Evolutionary conservation across 2,888 invertebrate species (phyloP).

Genomic region (Phymatocera aterrima): DNA sequence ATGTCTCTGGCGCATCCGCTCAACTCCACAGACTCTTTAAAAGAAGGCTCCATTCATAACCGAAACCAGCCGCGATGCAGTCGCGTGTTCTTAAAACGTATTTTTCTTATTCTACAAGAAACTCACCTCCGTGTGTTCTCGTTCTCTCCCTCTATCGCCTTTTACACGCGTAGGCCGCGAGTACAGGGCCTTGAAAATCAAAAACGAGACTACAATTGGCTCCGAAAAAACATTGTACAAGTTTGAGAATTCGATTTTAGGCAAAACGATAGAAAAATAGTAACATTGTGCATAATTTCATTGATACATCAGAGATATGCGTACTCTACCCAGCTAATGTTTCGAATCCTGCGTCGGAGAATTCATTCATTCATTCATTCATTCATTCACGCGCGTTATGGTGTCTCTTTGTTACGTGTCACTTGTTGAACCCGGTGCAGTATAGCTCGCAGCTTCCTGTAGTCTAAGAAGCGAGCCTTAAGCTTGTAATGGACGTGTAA

Average conservation of each 20-base stretch:
- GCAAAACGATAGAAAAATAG: background rate
- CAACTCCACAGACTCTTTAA: background rate
- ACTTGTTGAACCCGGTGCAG: conserved; percentile 15
- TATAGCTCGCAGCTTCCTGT: background rate
- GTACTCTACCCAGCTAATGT: conserved; percentile 1
- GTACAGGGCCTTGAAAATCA: too few species aligned
- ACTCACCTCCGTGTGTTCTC: background rate
- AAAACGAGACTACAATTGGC: background rate
- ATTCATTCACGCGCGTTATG: background rate
- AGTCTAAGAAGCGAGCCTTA: background rate
- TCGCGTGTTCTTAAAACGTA: background rate
- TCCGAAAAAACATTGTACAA: background rate
- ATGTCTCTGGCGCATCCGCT: conserved; percentile 17
- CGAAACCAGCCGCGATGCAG: background rate
- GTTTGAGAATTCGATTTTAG: background rate
- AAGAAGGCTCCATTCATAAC: conserved; percentile 26
- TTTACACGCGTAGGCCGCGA: too few species aligned
- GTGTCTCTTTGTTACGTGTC: conserved; percentile 12
- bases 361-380: background rate
- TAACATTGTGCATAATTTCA: too few species aligned
- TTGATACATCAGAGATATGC: too few species aligned
- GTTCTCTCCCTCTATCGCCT: background rate
- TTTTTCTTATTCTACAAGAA: conserved; percentile 5
- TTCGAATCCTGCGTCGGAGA: background rate
- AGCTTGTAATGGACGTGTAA: conserved; percentile 20